Evolutionary conservation across 1,140 invertebrate species (phyloP).

Genomic region (Eumeta japonica): DNA sequence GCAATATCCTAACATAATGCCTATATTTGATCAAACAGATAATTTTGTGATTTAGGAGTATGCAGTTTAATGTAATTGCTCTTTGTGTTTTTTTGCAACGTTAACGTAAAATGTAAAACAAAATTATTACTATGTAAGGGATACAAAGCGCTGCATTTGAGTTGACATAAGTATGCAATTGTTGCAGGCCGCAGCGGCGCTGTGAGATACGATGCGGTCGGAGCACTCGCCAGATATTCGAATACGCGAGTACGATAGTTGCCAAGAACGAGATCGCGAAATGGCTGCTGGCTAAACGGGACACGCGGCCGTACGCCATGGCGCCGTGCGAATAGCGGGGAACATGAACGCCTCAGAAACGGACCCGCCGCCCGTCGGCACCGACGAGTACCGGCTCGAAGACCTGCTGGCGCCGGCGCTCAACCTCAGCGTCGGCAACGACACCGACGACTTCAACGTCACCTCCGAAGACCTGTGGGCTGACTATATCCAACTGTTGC

Average conservation of each 20-base stretch:
- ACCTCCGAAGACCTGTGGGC: constrained; percentile 41
- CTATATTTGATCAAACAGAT: constrained; percentile 1
- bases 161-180: constrained; percentile 4
- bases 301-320: constrained; percentile 50
- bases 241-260: constrained; percentile 39
- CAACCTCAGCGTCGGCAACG: constrained; percentile 36
- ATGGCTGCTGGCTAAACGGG: constrained; percentile 46
- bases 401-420: constrained; percentile 28
- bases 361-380: constrained; percentile 29
- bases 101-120: too few relatives aligned
- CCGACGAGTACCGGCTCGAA: constrained; percentile 23
- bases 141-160: constrained; percentile 9
- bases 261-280: constrained; percentile 48
- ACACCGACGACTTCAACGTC: constrained; percentile 23
- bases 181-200: constrained; percentile 32
- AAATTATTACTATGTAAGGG: too few relatives aligned
- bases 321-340: constrained; percentile 36
- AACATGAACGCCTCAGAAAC: constrained; percentile 54
- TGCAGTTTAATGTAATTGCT: not conserved
- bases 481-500: constrained; percentile 48
- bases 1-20: not conserved
- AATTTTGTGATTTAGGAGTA: not conserved
- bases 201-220: constrained; percentile 29
- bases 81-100: not conserved
- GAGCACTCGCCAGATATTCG: constrained; percentile 35